Base-by-base conservation (phyloP, 1,140 invertebrate species). In the Meloidogyne floridensis region DNA sequence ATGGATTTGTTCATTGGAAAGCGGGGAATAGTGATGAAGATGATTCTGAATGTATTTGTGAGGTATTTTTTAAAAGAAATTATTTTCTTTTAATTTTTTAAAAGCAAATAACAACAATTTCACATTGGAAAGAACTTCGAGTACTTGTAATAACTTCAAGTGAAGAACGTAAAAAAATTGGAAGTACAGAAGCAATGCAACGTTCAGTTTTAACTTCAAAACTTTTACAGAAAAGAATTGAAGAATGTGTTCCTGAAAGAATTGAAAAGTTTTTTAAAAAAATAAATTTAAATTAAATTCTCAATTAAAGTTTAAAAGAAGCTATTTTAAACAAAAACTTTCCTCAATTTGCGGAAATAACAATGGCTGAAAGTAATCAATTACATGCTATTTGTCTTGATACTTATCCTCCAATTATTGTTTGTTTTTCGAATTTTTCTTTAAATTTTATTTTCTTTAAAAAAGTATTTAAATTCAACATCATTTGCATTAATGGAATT, bases 361-460 rank as follows among this genome's bases (percentile, higher is more conserved):
- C 96, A 18, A 99, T 99, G 94, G 93, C 93, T 91, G 98, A 99
- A 88, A 98, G 96, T 76, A 99, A 99, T 93, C 95, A 98, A 90
- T 94, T 99, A 87, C 98, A 99, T 92, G 95, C 96, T 2, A 93
- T 96, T 53, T 96, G 95, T 87, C 90, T 96, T 72, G 97, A 99
- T 90, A 95, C 96, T 0, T 97, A 93, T 92, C 98, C 98, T 6
- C 97, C 98, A 11, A 73, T 88, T 8, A 82, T 47, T 72, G 86
- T 86, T 47, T 42, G 56, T 72, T 20, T 74, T 77, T 75, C 15
- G 7, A 72, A 32, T 32, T 32, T 32, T 2, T 32, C 32, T 32
- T 81, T 79, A 80, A 77, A 82, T 2, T 76, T 83, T 15, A 51
- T 13, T 51, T 20, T 78, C 18, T 7, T 11, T 53, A 18, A 87